Evolutionary conservation across 2,888 invertebrate species (phyloP), one percentile per base, ranked within the genome.

Genomic region (Hedya salicella): DNA sequence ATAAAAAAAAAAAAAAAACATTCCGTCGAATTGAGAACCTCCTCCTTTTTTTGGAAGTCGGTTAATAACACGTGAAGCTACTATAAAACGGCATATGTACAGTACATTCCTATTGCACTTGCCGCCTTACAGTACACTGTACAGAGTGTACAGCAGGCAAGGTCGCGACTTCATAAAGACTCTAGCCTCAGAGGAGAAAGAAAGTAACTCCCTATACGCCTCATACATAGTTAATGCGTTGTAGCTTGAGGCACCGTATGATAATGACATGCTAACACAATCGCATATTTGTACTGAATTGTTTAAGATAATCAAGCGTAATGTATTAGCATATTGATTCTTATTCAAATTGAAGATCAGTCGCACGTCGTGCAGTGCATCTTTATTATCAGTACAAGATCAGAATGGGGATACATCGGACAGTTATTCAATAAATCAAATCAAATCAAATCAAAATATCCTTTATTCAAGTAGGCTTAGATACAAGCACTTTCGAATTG

Each of bases 201-300:
- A 9, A 2, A 13, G 3, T 9, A 36, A 36, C 11, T 36, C 4
- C 6, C 36, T 36, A 36, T 36, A 11, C 6, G 11, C 36, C 9
- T 36, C 36, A 36, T 36, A 9, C 9, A 36, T 11, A 25, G 36
- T 9, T 36, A 36, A 8, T 36, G 11, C 36, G 36, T 36, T 36
- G 1, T 9, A 36, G 9, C 9, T 36, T 36, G 36, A 36, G 36
- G 13, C 9, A 36, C 16, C 9, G 30, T 9, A 19, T 25, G 21
- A 16, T 42, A 56, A 8, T 36, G 16, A 42, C 42, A 42, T 56
- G 40, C 54, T 25, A 14, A 13, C 16, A 56, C 54, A 56, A 56
- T 56, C 16, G 54, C 54, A 54, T 40, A 62, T 53, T 62, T 53
- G 62, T 53, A 46, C 13, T 46, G 53, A 53, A 62, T 62, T 21